A percentile compares a stretch with the other conserved stretches of the same genome.
Evolutionary conservation across 2,113 vertebrate species (phyloP).

Genomic region (Percina caprodes): DNA sequence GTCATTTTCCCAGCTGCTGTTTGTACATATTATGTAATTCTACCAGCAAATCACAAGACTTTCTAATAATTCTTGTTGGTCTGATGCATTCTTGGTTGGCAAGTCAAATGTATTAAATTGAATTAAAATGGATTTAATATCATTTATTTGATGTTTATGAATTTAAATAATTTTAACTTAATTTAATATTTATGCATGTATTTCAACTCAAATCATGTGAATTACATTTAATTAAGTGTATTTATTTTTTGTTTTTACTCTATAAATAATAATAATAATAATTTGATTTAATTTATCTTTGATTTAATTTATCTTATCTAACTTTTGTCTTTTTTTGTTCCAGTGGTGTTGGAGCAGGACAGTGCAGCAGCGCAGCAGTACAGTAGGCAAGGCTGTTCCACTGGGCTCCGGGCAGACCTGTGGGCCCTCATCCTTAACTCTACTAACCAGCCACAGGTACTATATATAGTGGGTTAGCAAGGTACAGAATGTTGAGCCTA

Average conservation of each 20-base stretch:
- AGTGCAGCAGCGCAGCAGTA: constrained; percentile 97
- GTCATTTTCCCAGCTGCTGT: constrained; percentile 37
- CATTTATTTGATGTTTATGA: background rate
- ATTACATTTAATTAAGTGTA: too few relatives aligned
- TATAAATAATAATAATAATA: too few relatives aligned
- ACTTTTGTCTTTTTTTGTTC: background rate
- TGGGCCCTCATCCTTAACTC: constrained; percentile 96
- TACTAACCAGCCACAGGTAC: constrained; percentile 93
- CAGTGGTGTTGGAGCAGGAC: constrained; percentile 92
- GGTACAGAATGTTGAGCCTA: too few relatives aligned
- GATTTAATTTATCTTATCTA: background rate
- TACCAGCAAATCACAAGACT: background rate
- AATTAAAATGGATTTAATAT: background rate
- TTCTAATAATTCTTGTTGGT: background rate
- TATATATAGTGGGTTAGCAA: background rate
- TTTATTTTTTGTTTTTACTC: too few relatives aligned
- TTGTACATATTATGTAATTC: background rate
- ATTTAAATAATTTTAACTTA: background rate
- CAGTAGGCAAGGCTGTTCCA: constrained; percentile 94
- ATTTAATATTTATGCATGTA: too few relatives aligned
- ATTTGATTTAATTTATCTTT: background rate
- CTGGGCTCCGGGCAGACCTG: constrained; percentile 91
- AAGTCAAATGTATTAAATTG: background rate
- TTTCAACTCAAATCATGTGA: too few relatives aligned
- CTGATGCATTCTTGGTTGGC: background rate